These are phyloP conservation scores for Syngnathoides biaculeatus DNA, from an alignment of 2,113 vertebrate genomes.

Conservation along the genomic window DNA sequence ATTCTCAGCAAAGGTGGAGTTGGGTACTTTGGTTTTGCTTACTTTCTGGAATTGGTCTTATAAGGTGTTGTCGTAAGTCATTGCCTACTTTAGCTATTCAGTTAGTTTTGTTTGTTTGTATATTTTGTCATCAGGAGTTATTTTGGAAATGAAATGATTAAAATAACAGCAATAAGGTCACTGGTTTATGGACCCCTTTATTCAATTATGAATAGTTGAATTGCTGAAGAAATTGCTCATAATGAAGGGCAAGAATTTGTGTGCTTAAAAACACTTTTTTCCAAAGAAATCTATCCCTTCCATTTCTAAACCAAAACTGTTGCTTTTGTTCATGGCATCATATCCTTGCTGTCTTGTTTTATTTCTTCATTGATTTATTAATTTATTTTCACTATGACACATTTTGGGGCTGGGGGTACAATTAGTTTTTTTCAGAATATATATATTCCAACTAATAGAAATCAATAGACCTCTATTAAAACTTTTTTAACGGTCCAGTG, in stretches of 20 bases:
- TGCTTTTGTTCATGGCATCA: neutral
- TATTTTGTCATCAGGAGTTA: constrained; percentile 12
- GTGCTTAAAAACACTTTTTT: constrained; percentile 60
- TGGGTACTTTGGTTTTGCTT: too few species aligned
- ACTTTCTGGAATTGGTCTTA: constrained; percentile 1
- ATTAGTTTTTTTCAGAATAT: neutral
- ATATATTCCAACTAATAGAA: constrained; percentile 13
- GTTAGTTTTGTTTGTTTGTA: too few species aligned
- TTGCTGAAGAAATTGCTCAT: constrained; percentile 71
- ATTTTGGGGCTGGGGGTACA: neutral
- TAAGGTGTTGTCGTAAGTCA: too few species aligned
- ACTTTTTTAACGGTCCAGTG: constrained; percentile 20
- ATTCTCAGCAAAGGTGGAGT: neutral
- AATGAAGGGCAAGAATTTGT: constrained; percentile 73
- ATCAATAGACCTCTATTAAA: constrained; percentile 19
- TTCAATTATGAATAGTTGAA: constrained; percentile 74
- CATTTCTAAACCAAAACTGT: constrained; percentile 41
- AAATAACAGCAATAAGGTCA: constrained; percentile 64
- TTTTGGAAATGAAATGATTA: neutral
- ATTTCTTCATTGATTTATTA: constrained; percentile 7
- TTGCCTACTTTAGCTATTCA: too few species aligned
- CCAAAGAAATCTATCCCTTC: constrained; percentile 46
- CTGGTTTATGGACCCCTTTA: constrained; percentile 73
- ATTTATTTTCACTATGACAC: neutral
- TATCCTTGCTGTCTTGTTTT: neutral